Evolutionary conservation across 2,888 invertebrate genomes (phyloP).

Genomic region (Himalopsyche kuldschensis): DNA sequence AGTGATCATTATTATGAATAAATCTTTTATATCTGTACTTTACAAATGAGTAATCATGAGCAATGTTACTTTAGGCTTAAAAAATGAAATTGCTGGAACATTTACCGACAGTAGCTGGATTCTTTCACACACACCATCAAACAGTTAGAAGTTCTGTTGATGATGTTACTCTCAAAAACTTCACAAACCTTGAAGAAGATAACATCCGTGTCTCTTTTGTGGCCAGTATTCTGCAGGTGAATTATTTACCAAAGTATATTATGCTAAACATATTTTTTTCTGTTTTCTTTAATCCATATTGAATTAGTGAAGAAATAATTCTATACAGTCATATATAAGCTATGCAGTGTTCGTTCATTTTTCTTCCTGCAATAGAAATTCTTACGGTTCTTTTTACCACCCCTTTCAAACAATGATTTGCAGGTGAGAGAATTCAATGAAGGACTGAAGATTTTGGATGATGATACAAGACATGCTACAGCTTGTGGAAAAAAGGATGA

Average conservation of each 20-base stretch:
- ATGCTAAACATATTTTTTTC: background rate
- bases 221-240: constrained; percentile 21
- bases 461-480: constrained; percentile 43
- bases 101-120: constrained; percentile 46
- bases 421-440: constrained; percentile 24
- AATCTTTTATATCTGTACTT: too few relatives aligned
- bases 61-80: background rate
- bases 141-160: constrained; percentile 59
- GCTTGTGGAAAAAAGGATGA: constrained; percentile 60
- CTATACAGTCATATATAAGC: too few relatives aligned
- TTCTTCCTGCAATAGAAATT: too few relatives aligned
- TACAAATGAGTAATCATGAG: too few relatives aligned
- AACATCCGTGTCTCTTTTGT: constrained; percentile 63
- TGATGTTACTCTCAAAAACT: constrained; percentile 64
- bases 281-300: too few relatives aligned
- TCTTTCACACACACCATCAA: constrained; percentile 68
- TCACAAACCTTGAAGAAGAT: constrained; percentile 65
- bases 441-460: constrained; percentile 15
- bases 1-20: too few relatives aligned
- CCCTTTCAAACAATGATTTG: background rate
- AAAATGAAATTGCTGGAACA: constrained; percentile 24
- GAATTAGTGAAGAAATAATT: too few relatives aligned
- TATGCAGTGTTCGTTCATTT: too few relatives aligned
- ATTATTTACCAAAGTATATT: background rate
- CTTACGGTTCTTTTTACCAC: background rate